Conservation (phyloP, 2,113 vertebrate species). For the Fregata magnificens region DNA sequence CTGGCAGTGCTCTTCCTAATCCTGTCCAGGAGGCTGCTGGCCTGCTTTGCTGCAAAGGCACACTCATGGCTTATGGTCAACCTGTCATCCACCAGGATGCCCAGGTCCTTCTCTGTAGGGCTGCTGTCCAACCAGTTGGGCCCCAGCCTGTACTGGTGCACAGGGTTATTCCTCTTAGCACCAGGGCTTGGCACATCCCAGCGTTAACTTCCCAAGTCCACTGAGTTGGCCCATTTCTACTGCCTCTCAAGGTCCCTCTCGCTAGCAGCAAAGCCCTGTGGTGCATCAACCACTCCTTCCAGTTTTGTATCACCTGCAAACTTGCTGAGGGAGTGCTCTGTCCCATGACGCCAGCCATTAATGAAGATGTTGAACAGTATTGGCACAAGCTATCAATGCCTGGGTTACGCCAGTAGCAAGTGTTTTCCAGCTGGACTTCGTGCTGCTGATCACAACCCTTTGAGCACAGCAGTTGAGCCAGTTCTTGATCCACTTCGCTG, state of each 20-base stretch:
- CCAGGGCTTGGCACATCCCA: background rate
- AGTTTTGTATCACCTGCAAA: background rate
- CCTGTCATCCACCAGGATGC: background rate
- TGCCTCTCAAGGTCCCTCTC: background rate
- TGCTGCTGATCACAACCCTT: background rate
- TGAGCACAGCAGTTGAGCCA: background rate
- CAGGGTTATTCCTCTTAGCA: rapidly evolving
- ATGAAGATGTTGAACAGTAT: background rate
- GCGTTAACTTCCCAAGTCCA: background rate
- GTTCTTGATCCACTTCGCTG: background rate
- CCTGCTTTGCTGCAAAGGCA: background rate
- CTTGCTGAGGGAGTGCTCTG: background rate
- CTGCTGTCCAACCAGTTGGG: background rate
- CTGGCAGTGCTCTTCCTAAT: background rate
- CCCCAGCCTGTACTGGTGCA: background rate
- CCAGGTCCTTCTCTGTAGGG: background rate
- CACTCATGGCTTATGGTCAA: no score
- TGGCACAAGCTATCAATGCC: background rate
- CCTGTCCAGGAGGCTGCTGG: background rate
- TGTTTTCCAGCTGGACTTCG: background rate
- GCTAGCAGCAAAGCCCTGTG: background rate
- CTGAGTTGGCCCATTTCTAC: background rate
- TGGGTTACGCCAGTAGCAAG: background rate
- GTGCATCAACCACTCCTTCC: background rate
- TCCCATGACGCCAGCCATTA: rapidly evolving